Percentiles rank a stretch among this genome's conserved stretches.
Evolutionary conservation across 2,888 invertebrate species (phyloP).

Genomic region (Buathra laborator): DNA sequence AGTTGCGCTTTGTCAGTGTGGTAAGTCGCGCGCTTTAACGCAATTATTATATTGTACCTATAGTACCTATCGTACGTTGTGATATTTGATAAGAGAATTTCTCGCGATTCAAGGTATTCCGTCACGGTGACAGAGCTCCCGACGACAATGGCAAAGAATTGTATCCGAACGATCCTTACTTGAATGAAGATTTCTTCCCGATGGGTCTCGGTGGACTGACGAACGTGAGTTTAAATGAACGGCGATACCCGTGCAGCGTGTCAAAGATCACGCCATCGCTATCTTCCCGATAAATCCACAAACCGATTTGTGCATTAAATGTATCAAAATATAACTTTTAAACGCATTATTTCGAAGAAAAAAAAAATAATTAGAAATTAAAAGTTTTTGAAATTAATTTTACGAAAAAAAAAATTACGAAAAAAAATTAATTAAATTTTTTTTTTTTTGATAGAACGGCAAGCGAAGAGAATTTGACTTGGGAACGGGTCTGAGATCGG

Average conservation of each 20-base stretch:
- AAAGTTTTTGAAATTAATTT: background rate
- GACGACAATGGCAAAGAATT: slow-evolving; percentile 86
- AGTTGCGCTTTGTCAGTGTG: slow-evolving; percentile 73
- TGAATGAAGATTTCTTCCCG: slow-evolving; percentile 87
- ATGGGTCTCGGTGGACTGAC: slow-evolving; percentile 85
- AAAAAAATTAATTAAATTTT: background rate
- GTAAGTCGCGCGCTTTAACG: slow-evolving; percentile 68
- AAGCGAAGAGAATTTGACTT: slow-evolving; percentile 68
- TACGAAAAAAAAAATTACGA: background rate
- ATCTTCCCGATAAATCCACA: background rate
- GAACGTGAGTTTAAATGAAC: slow-evolving; percentile 69
- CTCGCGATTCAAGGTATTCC: slow-evolving; percentile 86
- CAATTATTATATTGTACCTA: background rate
- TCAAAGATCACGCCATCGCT: background rate
- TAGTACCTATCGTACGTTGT: background rate
- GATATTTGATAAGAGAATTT: background rate
- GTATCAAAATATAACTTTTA: background rate
- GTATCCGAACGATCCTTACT: slow-evolving; percentile 87
- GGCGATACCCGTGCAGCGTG: background rate
- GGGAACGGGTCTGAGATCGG: slow-evolving; percentile 55
- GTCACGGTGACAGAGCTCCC: slow-evolving; percentile 91
- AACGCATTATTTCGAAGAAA: background rate
- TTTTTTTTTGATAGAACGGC: slow-evolving; percentile 57
- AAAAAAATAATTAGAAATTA: background rate
- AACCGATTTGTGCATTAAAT: too few relatives aligned